Evolutionary conservation across 1,140 invertebrate species (phyloP).

Genomic region (Meloidogyne exigua): DNA sequence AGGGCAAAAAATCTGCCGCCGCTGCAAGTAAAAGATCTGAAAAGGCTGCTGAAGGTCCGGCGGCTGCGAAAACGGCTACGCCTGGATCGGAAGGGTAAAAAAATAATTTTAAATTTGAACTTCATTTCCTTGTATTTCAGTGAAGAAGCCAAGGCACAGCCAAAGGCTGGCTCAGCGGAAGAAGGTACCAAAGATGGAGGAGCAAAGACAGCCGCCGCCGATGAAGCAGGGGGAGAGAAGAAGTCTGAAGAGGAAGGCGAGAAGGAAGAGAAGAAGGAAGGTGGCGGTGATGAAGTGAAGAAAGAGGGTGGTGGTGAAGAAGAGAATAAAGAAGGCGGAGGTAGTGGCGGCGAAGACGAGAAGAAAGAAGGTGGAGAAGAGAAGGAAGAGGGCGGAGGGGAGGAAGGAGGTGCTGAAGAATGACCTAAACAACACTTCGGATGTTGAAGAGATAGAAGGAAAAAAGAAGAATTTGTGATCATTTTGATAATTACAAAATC

Average conservation of each 20-base stretch:
- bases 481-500: background rate
- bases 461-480: background rate
- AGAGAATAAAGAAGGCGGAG: background rate
- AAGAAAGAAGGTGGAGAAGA: background rate
- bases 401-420: background rate
- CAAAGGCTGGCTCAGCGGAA: background rate
- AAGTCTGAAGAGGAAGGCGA: background rate
- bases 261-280: background rate
- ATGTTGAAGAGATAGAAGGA: background rate
- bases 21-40: background rate
- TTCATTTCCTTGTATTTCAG: background rate
- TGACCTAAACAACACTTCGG: background rate
- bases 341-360: too few species aligned
- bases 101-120: background rate
- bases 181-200: background rate
- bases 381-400: background rate
- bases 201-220: background rate
- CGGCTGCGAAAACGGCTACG: background rate
- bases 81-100: background rate
- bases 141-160: background rate
- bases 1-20: background rate
- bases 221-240: background rate
- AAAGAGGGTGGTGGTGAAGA: background rate
- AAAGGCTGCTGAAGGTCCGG: background rate
- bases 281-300: background rate